Conservation (phyloP, 2,797 vertebrate species). For the Cuculus canorus region DNA sequence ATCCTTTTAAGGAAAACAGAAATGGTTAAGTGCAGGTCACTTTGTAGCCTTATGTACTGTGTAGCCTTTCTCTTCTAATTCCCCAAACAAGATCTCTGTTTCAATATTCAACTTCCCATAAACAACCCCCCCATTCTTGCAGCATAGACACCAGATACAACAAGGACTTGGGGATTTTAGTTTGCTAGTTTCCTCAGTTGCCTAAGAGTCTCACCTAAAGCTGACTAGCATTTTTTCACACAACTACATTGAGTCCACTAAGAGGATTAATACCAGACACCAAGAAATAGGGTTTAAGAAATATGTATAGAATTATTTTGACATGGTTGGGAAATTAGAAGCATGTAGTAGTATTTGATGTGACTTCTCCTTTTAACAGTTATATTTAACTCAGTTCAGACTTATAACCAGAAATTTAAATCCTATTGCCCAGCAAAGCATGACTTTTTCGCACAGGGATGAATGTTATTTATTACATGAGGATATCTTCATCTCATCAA, state of each 20-base stretch:
- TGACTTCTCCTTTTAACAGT: neutral
- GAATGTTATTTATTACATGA: neutral
- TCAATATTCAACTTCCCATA: neutral
- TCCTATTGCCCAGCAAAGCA: neutral
- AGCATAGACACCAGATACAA: neutral
- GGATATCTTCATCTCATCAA: neutral
- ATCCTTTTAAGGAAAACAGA: neutral
- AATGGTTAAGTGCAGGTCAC: neutral
- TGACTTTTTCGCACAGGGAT: neutral
- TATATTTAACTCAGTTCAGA: neutral
- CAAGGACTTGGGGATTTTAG: neutral
- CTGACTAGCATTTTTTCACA: neutral
- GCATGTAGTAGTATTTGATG: neutral
- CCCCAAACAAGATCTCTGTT: neutral
- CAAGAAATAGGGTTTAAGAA: slow-evolving; percentile 7
- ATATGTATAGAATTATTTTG: neutral
- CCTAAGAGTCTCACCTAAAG: neutral
- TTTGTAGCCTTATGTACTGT: neutral
- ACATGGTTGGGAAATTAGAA: neutral
- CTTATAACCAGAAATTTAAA: neutral
- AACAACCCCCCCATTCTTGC: neutral
- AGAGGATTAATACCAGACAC: slow-evolving; percentile 12
- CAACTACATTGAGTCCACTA: neutral
- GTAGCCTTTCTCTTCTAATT: neutral
- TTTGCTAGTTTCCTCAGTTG: neutral